These are phyloP conservation scores for Leptinotarsa texana DNA, from an alignment of 1,140 invertebrate genomes.

Conservation along the genomic window DNA sequence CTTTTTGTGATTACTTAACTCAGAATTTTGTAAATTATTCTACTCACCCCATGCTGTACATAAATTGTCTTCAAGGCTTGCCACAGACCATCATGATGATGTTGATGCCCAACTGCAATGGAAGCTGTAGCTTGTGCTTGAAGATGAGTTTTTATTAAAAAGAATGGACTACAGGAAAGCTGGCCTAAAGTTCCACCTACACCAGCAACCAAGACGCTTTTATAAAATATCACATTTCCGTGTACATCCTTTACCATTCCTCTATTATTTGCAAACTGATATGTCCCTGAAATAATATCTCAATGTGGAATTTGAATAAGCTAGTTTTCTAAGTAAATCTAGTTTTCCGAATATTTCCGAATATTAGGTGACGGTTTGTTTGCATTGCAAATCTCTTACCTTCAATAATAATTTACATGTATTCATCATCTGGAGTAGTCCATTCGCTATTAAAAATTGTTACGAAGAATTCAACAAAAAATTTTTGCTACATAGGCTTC, in stretches of 20 bases:
- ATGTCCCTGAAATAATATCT: constrained; percentile 35
- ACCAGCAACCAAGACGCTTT: constrained; percentile 43
- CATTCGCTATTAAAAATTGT: too few species aligned
- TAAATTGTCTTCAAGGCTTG: constrained; percentile 73
- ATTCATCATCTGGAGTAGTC: too few species aligned
- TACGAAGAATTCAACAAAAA: too few species aligned
- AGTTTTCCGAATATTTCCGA: too few species aligned
- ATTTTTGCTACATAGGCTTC: too few species aligned
- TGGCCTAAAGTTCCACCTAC: constrained; percentile 43
- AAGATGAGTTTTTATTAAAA: constrained; percentile 88
- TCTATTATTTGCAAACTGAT: constrained; percentile 35
- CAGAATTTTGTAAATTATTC: too few species aligned
- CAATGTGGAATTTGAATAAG: not conserved
- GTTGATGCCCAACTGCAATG: constrained; percentile 92
- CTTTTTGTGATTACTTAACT: too few species aligned
- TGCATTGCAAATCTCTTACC: not conserved
- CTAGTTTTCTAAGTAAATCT: not conserved
- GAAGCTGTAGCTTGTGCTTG: constrained; percentile 75
- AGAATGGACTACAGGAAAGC: constrained; percentile 71
- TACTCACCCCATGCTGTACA: constrained; percentile 67
- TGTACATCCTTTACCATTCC: constrained; percentile 42
- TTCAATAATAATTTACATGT: too few species aligned
- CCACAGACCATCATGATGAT: constrained; percentile 71
- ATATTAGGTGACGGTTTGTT: not conserved
- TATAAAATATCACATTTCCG: constrained; percentile 40